phyloP scores from a whole-genome alignment of 2,888 invertebrate species.

The Pyrgus malvae region DNA sequence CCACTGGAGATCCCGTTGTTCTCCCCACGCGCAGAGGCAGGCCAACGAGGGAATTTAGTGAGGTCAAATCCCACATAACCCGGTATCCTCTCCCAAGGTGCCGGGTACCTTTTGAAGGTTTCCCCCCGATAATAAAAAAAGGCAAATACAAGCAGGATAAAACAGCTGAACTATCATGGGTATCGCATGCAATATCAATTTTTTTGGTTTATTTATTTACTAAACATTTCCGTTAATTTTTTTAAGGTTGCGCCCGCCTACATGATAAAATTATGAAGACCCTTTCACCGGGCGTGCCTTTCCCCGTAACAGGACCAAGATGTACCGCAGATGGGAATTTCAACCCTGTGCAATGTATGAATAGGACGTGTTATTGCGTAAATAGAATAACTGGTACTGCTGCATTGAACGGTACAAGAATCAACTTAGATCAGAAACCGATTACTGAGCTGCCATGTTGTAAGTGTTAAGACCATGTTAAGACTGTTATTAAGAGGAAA shows the following conservation, averaged over 20 bases:
- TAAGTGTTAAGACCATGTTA: conserved; percentile 47
- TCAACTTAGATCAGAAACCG: conserved; percentile 55
- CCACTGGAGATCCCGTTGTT: no score
- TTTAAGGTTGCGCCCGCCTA: conserved; percentile 82
- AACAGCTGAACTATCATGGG: no score
- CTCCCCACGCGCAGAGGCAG: no score
- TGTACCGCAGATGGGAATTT: conserved; percentile 86
- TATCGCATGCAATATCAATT: no score
- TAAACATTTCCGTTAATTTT: neutral
- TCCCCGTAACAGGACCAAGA: conserved; percentile 71
- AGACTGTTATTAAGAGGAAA: no score
- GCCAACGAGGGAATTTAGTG: no score
- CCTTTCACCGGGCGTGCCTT: conserved; percentile 57
- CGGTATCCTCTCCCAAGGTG: no score
- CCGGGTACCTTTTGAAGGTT: no score
- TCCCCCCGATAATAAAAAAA: no score
- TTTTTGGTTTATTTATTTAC: no score
- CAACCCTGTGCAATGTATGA: conserved; percentile 85
- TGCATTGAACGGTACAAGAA: conserved; percentile 35
- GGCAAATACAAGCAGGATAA: no score
- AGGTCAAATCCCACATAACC: no score
- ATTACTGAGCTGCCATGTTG: conserved; percentile 68
- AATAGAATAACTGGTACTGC: conserved; percentile 77
- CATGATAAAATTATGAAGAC: conserved; percentile 68
- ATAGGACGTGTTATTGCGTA: conserved; percentile 83